Percentiles rank a stretch among this genome's conserved stretches.
Evolutionary conservation across 2,888 invertebrate species (phyloP).

Genomic region (Apodemia hepburni): DNA sequence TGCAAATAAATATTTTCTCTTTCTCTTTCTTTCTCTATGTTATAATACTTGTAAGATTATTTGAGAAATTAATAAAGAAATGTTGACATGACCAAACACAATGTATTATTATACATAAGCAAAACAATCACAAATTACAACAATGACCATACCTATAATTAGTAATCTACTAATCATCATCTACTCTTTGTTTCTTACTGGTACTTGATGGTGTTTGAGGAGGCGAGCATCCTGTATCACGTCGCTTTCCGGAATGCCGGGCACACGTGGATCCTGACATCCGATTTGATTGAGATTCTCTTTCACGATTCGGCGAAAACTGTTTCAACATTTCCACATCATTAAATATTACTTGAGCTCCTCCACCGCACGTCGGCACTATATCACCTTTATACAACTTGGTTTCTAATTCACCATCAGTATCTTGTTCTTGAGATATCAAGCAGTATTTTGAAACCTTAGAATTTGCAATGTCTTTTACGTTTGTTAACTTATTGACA

Average conservation of each 20-base stretch:
- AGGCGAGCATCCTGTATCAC: conserved; percentile 61
- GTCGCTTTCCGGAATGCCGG: conserved; percentile 62
- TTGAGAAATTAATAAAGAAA: not conserved
- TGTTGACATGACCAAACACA: not conserved
- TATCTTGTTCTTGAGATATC: conserved; percentile 94
- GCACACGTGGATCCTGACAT: conserved; percentile 54
- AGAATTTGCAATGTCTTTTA: conserved; percentile 85
- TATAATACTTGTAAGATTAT: too few species aligned
- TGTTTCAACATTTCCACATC: conserved; percentile 95
- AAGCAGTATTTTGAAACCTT: conserved; percentile 94
- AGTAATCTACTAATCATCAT: conserved; percentile 45
- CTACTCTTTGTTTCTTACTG: conserved; percentile 67
- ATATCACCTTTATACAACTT: conserved; percentile 97
- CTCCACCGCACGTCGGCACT: conserved; percentile 95
- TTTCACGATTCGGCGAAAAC: conserved; percentile 83
- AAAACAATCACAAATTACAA: conserved; percentile 14
- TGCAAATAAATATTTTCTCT: too few species aligned
- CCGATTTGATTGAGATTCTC: conserved; percentile 41
- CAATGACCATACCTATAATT: not conserved
- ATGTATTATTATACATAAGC: not conserved
- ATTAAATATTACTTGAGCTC: conserved; percentile 96
- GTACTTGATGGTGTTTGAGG: conserved; percentile 68
- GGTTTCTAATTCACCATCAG: conserved; percentile 95
- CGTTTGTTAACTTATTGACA: conserved; percentile 89
- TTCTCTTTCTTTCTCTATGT: too few species aligned